A percentile compares a stretch with the other conserved stretches of the same genome.
Conservation (phyloP, 2,888 invertebrate species). For the Heliconius charithonia region DNA sequence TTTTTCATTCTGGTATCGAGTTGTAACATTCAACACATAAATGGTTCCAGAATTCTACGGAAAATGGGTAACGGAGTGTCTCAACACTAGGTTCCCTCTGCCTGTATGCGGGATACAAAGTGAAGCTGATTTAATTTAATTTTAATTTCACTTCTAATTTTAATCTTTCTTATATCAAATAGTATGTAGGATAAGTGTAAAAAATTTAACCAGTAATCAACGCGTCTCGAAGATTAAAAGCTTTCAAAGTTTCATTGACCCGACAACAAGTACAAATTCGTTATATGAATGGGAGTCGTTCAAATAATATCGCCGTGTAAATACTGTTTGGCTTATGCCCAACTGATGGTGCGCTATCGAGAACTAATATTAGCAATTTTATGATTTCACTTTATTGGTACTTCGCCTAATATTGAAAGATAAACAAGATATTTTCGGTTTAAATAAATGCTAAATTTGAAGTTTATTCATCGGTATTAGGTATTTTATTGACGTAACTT, state of each 20-base stretch:
- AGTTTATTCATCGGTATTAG: background rate
- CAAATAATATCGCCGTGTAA: constrained; percentile 14
- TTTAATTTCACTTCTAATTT: too few relatives aligned
- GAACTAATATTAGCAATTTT: constrained; percentile 75
- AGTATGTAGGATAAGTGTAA: background rate
- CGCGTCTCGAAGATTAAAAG: background rate
- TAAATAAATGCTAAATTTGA: background rate
- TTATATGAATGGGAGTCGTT: constrained; percentile 20
- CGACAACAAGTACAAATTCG: constrained; percentile 12
- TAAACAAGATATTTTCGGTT: background rate
- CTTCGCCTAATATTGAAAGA: background rate
- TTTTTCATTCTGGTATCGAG: too few relatives aligned
- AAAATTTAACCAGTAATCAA: background rate
- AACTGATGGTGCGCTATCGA: constrained; percentile 69
- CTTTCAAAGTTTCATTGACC: constrained; percentile 11
- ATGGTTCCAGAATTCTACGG: too few relatives aligned
- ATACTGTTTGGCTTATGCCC: constrained; percentile 39
- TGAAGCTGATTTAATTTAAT: too few relatives aligned
- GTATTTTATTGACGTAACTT: background rate
- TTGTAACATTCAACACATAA: too few relatives aligned
- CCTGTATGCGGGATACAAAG: too few relatives aligned
- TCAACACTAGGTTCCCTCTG: too few relatives aligned
- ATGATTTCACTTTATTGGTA: constrained; percentile 20
- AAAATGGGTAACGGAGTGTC: too few relatives aligned
- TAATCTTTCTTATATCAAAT: background rate